Evolutionary conservation across 2,797 vertebrate species (phyloP).

Genomic region (Cuniculus paca): DNA sequence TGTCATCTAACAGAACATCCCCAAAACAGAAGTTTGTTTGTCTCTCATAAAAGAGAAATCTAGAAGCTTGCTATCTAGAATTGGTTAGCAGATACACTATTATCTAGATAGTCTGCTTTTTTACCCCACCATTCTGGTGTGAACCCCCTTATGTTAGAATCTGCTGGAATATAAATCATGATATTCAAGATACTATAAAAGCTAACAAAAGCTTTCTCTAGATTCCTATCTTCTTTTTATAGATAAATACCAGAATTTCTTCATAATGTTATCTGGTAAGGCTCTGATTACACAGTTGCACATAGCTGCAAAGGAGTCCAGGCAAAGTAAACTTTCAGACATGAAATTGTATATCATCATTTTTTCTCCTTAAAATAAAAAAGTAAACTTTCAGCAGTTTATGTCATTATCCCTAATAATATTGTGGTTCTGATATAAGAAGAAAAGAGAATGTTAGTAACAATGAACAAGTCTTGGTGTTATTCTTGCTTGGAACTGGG

Average conservation of each 20-base stretch:
- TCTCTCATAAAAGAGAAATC: background rate
- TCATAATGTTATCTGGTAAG: background rate
- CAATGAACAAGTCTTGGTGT: background rate
- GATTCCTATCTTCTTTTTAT: background rate
- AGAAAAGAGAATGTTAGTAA: background rate
- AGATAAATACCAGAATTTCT: background rate
- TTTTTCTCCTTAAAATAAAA: background rate
- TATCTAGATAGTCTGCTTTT: background rate
- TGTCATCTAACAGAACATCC: background rate
- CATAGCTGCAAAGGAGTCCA: background rate
- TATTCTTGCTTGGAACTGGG: background rate
- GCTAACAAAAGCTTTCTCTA: background rate
- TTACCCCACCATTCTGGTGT: background rate
- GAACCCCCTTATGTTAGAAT: background rate
- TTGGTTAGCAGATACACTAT: background rate
- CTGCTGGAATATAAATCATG: background rate
- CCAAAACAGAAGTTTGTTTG: slow-evolving; percentile 9
- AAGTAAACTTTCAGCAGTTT: background rate
- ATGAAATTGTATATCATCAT: no score
- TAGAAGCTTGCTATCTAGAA: background rate
- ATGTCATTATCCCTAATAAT: background rate
- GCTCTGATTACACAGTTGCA: background rate
- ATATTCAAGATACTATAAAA: background rate
- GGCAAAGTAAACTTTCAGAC: background rate
- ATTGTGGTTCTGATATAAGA: background rate